phyloP scores from a whole-genome alignment of 2,113 vertebrate genomes.

The Etheostoma cragini region DNA sequence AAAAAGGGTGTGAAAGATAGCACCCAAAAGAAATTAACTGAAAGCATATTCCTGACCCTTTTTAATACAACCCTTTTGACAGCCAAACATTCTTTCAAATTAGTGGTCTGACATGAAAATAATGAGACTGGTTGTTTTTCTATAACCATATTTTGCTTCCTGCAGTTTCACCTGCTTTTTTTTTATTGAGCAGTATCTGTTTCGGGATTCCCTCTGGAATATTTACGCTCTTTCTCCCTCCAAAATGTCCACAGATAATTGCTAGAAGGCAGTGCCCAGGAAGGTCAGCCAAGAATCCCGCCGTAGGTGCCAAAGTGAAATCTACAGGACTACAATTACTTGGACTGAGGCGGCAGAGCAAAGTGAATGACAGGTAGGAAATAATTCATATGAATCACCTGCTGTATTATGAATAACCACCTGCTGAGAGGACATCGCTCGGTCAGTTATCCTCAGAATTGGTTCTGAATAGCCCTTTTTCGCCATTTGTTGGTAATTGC shows the following conservation, averaged over 20 bases:
- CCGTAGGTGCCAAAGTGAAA: conserved; percentile 75
- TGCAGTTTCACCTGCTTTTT: not conserved
- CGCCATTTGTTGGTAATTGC: conserved; percentile 79
- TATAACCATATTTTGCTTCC: conserved; percentile 8
- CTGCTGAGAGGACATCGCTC: conserved; percentile 74
- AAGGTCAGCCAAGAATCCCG: conserved; percentile 80
- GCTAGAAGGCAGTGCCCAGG: conserved; percentile 64
- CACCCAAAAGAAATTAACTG: not conserved
- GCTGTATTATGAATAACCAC: conserved; percentile 78
- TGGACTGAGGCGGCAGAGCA: conserved; percentile 62
- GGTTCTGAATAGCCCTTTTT: conserved; percentile 63
- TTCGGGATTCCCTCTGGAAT: conserved; percentile 58
- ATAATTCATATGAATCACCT: conserved; percentile 78
- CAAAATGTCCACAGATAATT: conserved; percentile 76
- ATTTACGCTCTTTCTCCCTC: conserved; percentile 57
- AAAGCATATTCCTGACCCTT: not conserved
- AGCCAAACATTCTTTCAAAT: conserved; percentile 4
- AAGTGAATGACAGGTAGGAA: conserved; percentile 83
- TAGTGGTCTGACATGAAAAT: not conserved
- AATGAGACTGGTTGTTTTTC: not conserved
- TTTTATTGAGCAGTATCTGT: conserved; percentile 14
- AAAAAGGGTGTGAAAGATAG: not conserved
- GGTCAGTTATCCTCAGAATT: conserved; percentile 74
- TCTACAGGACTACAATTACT: conserved; percentile 79
- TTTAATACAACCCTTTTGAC: not conserved